These are phyloP conservation scores for Branchellion lobata DNA, from an alignment of 2,888 invertebrate species.

Conservation along the genomic window DNA sequence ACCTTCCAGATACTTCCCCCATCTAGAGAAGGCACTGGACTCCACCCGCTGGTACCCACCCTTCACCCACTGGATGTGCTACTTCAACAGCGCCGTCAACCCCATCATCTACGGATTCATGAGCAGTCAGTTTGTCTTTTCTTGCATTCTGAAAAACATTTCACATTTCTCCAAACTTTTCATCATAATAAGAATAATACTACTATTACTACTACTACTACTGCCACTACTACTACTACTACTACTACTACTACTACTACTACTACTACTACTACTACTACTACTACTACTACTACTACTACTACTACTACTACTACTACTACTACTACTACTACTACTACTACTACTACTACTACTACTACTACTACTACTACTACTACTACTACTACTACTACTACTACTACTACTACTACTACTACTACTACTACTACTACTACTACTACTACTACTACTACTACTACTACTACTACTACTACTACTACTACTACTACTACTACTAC, in stretches of 20 bases:
- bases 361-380: constrained; percentile 46
- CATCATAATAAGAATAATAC: too few species aligned
- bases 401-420: constrained; percentile 44
- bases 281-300: constrained; percentile 33
- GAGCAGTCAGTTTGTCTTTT: background rate
- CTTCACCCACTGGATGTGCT: constrained; percentile 1
- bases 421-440: constrained; percentile 30
- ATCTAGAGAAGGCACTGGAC: background rate
- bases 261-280: constrained; percentile 33
- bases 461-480: constrained; percentile 33
- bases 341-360: constrained; percentile 44
- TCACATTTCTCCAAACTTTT: too few species aligned
- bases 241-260: constrained; percentile 28
- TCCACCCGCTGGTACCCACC: background rate
- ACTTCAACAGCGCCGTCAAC: constrained; percentile 11
- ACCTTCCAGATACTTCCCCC: constrained; percentile 9
- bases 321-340: constrained; percentile 32
- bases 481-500: constrained; percentile 33
- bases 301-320: constrained; percentile 33
- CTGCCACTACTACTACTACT: too few species aligned
- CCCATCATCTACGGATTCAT: constrained; percentile 11
- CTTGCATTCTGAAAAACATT: too few species aligned
- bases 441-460: constrained; percentile 17
- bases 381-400: constrained; percentile 45
- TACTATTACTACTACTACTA: too few species aligned